Evolutionary conservation across 2,113 vertebrate genomes (phyloP).

Genomic region (Menidia beryllina): DNA sequence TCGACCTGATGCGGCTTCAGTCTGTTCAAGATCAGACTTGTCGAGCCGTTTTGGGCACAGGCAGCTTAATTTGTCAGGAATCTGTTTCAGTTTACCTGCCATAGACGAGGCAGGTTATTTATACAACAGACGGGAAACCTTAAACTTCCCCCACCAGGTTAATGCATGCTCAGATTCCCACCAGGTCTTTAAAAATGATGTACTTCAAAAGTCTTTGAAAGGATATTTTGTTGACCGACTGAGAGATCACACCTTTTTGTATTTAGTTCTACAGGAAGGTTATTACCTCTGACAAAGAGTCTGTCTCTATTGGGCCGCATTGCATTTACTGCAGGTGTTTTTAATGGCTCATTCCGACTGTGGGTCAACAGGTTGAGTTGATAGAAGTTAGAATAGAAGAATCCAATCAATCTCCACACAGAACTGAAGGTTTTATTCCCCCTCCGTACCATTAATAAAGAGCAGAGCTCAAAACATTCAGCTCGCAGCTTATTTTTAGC

Average conservation of each 20-base stretch:
- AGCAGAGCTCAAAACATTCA: background rate
- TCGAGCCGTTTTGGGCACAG: background rate
- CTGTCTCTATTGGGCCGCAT: background rate
- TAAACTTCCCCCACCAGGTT: slow-evolving; percentile 1
- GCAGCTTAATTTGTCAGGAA: slow-evolving; percentile 3
- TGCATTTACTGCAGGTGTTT: background rate
- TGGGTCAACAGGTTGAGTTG: background rate
- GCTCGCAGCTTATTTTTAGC: background rate
- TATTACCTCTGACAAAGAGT: background rate
- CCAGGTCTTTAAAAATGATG: background rate
- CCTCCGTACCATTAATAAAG: background rate
- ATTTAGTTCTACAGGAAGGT: too few species aligned
- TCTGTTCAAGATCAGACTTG: too few species aligned
- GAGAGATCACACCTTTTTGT: background rate
- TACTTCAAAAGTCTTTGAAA: background rate
- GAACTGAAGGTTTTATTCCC: background rate
- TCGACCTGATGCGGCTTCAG: too few species aligned
- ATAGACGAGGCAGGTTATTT: slow-evolving; percentile 6
- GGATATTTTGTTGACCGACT: background rate
- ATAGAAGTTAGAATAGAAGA: background rate
- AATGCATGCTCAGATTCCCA: background rate
- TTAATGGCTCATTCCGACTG: background rate
- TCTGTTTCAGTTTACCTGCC: slow-evolving; percentile 1
- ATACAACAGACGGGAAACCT: slow-evolving; percentile 4
- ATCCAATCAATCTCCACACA: background rate